Conservation (phyloP, 2,113 vertebrate genomes). For the Carassius carassius region DNA sequence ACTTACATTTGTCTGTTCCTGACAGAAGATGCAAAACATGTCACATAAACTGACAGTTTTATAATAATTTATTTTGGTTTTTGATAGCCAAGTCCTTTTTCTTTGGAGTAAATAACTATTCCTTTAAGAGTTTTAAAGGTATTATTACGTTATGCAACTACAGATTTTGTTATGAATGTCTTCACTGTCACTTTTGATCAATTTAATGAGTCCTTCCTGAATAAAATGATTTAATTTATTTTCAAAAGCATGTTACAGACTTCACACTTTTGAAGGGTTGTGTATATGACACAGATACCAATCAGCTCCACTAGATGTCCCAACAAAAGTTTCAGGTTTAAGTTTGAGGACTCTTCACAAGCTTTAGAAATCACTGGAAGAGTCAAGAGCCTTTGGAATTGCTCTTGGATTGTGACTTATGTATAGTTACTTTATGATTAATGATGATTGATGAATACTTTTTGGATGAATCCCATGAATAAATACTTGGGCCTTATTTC, state of each 20-base stretch:
- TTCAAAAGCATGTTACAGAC: background rate
- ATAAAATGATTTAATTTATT: too few species aligned
- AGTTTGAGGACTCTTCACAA: background rate
- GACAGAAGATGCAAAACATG: background rate
- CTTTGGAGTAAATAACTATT: too few species aligned
- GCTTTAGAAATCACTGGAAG: background rate
- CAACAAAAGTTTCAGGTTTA: background rate
- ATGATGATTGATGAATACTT: background rate
- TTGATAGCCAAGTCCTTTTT: too few species aligned
- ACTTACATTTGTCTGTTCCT: background rate
- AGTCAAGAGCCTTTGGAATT: background rate
- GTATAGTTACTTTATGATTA: background rate
- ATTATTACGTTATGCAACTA: too few species aligned
- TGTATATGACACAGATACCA: background rate
- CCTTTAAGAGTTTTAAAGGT: too few species aligned
- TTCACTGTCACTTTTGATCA: background rate
- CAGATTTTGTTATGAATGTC: background rate
- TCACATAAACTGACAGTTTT: too few species aligned
- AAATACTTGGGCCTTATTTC: background rate
- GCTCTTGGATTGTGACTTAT: background rate
- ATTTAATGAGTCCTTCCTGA: background rate
- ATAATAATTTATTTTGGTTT: too few species aligned
- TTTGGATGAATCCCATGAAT: background rate
- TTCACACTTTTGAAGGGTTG: background rate
- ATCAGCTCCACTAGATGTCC: slow-evolving; percentile 42